These are phyloP conservation scores for Epistrophe grossulariae DNA, from an alignment of 2,888 invertebrate genomes.

Conservation along the genomic window DNA sequence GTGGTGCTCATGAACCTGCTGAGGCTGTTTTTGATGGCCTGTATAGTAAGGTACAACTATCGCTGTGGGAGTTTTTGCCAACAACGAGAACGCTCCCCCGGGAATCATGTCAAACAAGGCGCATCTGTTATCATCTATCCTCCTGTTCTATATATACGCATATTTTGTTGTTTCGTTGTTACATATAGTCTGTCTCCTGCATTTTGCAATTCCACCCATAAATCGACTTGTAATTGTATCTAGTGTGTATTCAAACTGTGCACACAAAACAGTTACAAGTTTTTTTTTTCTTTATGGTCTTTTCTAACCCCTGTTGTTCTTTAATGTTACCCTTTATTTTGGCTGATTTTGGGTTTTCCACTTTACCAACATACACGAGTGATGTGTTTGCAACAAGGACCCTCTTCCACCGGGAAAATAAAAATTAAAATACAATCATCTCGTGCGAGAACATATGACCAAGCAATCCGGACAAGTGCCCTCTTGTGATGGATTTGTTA, in stretches of 20 bases:
- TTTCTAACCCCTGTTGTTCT: slow-evolving; percentile 56
- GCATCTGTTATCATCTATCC: slow-evolving; percentile 78
- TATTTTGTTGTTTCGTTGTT: neutral
- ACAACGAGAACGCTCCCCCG: slow-evolving; percentile 72
- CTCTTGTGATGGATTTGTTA: slow-evolving; percentile 62
- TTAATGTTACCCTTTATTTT: slow-evolving; percentile 71
- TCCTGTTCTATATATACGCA: slow-evolving; percentile 19
- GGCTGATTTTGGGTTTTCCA: slow-evolving; percentile 70
- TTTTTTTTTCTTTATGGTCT: slow-evolving; percentile 41
- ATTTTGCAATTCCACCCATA: slow-evolving; percentile 65
- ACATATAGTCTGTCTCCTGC: slow-evolving; percentile 33
- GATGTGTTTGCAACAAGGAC: slow-evolving; percentile 50
- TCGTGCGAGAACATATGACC: slow-evolving; percentile 78
- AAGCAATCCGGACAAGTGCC: slow-evolving; percentile 77
- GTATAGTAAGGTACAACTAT: slow-evolving; percentile 62
- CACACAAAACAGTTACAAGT: slow-evolving; percentile 72
- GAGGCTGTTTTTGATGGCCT: slow-evolving; percentile 34
- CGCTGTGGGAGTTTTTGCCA: slow-evolving; percentile 77
- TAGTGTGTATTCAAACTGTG: slow-evolving; percentile 77
- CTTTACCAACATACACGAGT: slow-evolving; percentile 45
- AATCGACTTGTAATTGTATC: slow-evolving; percentile 78
- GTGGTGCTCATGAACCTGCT: slow-evolving; percentile 49
- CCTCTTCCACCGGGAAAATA: slow-evolving; percentile 56
- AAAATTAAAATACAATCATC: slow-evolving; percentile 77
- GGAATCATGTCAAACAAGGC: slow-evolving; percentile 78